Base-by-base conservation (phyloP, 1,140 invertebrate genomes). In the Phenacoccus solenopsis region DNA sequence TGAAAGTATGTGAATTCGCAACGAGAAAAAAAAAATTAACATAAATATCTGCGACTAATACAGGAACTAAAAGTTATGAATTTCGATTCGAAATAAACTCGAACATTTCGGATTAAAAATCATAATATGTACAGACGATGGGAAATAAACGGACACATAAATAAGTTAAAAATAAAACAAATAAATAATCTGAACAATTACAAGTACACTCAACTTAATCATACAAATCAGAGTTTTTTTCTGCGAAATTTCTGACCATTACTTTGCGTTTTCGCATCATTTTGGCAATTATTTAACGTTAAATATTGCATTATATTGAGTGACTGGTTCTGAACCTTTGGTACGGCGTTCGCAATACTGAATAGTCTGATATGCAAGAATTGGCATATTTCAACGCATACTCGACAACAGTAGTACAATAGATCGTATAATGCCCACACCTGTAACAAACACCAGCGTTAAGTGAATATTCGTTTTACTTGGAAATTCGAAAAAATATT, bases 361-460 rank as follows among this genome's bases (percentile, higher is more conserved):
- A 64, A 64, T 25, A 64, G 16, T 64, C 59, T 64, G 4, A 64
- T 64, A 64, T 64, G 59, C 59, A 64, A 24, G 25, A 25, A 64
- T 16, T 64, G 59, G 25, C 59, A 64, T 64, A 64, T 64, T 64
- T 64, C 59, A 16, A 64, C 16, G 59, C 59, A 64, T 64, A 64
- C 59, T 9, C 59, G 59, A 64, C 59, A 64, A 64, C 59, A 64
- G 25, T 64, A 64, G 21, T 24, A 64, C 13, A 64, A 27, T 4
- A 64, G 16, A 25, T 64, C 59, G 22, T 64, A 64, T 16, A 64
- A 24, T 20, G 59, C 59, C 59, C 59, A 64, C 4, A 64, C 59
- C 59, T 64, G 59, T 27, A 64, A 27, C 21, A 64, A 64, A 38
- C 9, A 38, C n/a, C 32, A 38, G n/a, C 9, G 9, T n/a, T n/a